Base-by-base conservation (phyloP, 2,888 invertebrate species). In the Tenthredo amoena region DNA sequence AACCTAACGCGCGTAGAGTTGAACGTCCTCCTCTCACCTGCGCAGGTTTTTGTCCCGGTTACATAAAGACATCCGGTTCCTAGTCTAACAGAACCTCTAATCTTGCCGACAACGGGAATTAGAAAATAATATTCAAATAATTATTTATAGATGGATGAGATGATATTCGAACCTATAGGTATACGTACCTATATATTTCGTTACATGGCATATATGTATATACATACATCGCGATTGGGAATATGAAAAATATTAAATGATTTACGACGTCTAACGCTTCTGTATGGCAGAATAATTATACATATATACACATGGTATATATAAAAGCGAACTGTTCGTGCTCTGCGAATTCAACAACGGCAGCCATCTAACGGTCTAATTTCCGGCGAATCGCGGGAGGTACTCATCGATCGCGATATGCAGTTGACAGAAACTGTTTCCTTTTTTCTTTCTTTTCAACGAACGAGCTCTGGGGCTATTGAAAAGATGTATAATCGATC, bases 11-110 rank as follows among this genome's bases (percentile, higher is more conserved):
- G 68, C 68, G 40, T 58, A 81, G 85, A 85, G 85, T 85, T 85
- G 85, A 85, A 85, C 81, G 85, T 85, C 85, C 85, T 85, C 79
- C 85, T 79, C 85, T 85, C 85, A 85, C 85, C 85, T 85, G 85
- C 85, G 85, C 85, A 81, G 85, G 85, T 85, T 85, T 85, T 85
- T 85, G 85, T 85, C 85, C 85, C 79, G 85, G 79, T 85, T 85
- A 85, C 85, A 85, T 85, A 85, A 81, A 85, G 79, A 85, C 79
- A 85, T 85, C 85, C 85, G 85, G 85, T 85, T 85, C 85, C 79
- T 85, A 85, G 79, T 50, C 77, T 85, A 79, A 58, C 79, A 79
- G 55, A 79, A 62, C 18, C 79, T 79, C 40, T 62, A 58, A 79
- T 55, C 21, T 9, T 37, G 34, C 71, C 71, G 37, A 37, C 9